phyloP scores from a whole-genome alignment of 2,797 vertebrate species.

The Chrosomus eos region DNA sequence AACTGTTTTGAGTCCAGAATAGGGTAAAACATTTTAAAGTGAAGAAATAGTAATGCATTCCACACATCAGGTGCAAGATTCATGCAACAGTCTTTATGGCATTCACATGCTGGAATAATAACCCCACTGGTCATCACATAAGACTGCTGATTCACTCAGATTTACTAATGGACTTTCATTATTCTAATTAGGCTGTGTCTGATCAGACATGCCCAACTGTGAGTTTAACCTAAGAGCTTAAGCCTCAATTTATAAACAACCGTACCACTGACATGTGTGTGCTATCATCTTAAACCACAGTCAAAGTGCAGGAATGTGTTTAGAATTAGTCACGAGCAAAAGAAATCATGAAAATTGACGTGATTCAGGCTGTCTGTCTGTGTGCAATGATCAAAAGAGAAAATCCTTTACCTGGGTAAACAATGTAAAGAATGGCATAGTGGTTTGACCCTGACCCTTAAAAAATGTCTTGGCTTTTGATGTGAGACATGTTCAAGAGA shows the following conservation, averaged over 20 bases:
- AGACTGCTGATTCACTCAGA: slow-evolving; percentile 12
- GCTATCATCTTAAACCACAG: slow-evolving; percentile 10
- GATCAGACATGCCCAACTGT: slow-evolving; percentile 19
- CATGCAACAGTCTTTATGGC: background rate
- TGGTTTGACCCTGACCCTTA: slow-evolving; percentile 32
- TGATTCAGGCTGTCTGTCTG: background rate
- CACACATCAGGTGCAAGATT: background rate
- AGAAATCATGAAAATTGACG: background rate
- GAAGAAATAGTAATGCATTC: background rate
- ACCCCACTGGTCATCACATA: background rate
- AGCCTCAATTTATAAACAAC: slow-evolving; percentile 31
- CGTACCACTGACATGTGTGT: slow-evolving; percentile 39
- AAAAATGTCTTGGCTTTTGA: slow-evolving; percentile 13
- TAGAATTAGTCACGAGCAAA: slow-evolving; percentile 1
- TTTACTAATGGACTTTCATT: slow-evolving; percentile 12
- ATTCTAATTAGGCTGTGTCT: background rate
- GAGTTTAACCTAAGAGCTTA: slow-evolving; percentile 21
- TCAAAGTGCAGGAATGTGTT: slow-evolving; percentile 15
- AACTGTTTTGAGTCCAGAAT: background rate
- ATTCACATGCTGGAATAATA: background rate
- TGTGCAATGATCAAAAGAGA: slow-evolving; percentile 18
- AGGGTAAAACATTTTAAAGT: background rate
- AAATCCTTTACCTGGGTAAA: slow-evolving; percentile 21
- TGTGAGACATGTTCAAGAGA: slow-evolving; percentile 5
- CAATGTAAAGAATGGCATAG: slow-evolving; percentile 12